Percentiles rank a stretch among this genome's conserved stretches.
Evolutionary conservation across 2,797 vertebrate genomes (phyloP).

Genomic region (Falco berigora): DNA sequence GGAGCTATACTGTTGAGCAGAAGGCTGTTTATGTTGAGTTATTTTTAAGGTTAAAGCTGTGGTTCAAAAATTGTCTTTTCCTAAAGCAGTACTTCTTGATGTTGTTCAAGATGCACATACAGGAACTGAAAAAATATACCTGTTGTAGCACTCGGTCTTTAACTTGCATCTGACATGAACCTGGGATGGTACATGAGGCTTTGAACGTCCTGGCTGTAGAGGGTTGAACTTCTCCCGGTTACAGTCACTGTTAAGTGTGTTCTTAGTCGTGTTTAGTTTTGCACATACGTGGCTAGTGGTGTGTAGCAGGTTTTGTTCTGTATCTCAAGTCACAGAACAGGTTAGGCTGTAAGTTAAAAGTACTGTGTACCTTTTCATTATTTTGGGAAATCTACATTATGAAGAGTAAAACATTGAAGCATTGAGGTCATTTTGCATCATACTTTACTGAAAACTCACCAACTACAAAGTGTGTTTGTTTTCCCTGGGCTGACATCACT

Average conservation of each 20-base stretch:
- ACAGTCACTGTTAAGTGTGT: accelerated
- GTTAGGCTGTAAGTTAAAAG: neutral
- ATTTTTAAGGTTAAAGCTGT: neutral
- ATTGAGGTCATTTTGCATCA: neutral
- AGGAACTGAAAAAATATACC: neutral
- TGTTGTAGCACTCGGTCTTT: neutral
- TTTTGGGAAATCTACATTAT: neutral
- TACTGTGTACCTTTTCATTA: neutral
- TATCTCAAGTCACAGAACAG: neutral
- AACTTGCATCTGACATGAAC: neutral
- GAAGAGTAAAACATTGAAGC: neutral
- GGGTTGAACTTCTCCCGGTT: neutral
- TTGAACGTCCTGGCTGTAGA: neutral
- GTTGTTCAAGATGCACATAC: neutral
- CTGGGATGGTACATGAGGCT: neutral
- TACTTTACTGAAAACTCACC: neutral
- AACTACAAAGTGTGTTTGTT: neutral
- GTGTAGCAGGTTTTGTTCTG: neutral
- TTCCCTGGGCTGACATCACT: neutral
- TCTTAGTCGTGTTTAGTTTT: neutral
- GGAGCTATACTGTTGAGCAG: neutral
- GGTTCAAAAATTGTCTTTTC: neutral
- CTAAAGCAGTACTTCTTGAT: neutral
- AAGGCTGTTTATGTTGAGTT: neutral
- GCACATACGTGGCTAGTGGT: accelerated